Base-by-base conservation (phyloP, 2,888 invertebrate species). In the Pseudeuparius sepicola region DNA sequence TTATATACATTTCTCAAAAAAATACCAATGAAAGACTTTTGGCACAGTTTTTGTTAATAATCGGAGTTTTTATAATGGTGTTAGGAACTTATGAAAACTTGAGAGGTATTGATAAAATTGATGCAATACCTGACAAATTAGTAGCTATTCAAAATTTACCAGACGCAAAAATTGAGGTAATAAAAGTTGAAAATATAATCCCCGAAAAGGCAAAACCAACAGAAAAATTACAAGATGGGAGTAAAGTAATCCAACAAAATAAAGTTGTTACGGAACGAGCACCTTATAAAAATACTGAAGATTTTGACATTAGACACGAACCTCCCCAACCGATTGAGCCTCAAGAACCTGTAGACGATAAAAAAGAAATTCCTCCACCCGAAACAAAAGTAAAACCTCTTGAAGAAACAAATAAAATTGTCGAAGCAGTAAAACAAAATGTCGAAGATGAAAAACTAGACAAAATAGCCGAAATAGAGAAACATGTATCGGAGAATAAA, bases 1-100 rank as follows among this genome's bases (percentile, higher is more conserved):
- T 90, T 59, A 74, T 92, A 17, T 75, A 79, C 42, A 75, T 92
- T 40, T 83, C 85, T 6, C 77, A 77, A 27, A 89, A 87, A 59
- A 75, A 84, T 45, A 85, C 87, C 0, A 86, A 81, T 46, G 92
- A 92, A 56, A 71, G 84, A 48, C 56, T 82, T 4, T 49, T 88
- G 34, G 90, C 92, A 7, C 87, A 90, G 83, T 63, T 77, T 12
- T 73, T 92, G 34, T 60, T 93, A 24, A 67, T 83, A 27, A 65
- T 88, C 42, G 94, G 94, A 0, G 65, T 90, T n/a, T 73, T 82
- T 30, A 76, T 94, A 36, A 78, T 96, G 74, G 73, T 94, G 12
- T 70, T 90, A 26, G 89, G 93, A 26, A 93, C 94, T 0, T 90
- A 84, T 58, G 88, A 89, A 0, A 94, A 87, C 63, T 67, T 81